These are phyloP conservation scores for Nemotelus pantherinus DNA, from an alignment of 2,888 invertebrate genomes.

Conservation along the genomic window DNA sequence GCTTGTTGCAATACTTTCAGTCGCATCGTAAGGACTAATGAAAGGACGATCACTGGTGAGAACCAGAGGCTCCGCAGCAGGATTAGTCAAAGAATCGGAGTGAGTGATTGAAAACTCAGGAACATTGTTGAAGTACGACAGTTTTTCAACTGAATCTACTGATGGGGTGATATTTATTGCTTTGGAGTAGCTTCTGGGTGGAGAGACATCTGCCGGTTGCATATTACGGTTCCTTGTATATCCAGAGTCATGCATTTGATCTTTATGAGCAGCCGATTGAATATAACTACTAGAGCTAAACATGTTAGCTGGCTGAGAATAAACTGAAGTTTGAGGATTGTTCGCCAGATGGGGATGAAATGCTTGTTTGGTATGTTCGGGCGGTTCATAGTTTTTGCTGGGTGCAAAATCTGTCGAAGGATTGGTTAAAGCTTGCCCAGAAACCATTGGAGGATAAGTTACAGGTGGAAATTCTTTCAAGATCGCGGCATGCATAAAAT, in stretches of 20 bases:
- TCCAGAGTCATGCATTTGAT: no score
- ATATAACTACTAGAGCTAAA: neutral
- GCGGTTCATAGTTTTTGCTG: no score
- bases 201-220: neutral
- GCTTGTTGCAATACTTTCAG: constrained; percentile 39
- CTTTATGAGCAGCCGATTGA: no score
- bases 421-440: no score
- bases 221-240: neutral
- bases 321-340: constrained; percentile 49
- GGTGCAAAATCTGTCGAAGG: constrained; percentile 61
- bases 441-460: constrained; percentile 61
- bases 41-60: constrained; percentile 60
- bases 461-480: constrained; percentile 35
- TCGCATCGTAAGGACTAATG: constrained; percentile 54
- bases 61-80: constrained; percentile 61
- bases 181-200: no score
- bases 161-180: neutral
- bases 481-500: constrained; percentile 47
- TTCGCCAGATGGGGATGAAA: no score
- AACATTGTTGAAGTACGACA: constrained; percentile 62
- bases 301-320: constrained; percentile 63
- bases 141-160: no score
- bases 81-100: constrained; percentile 60
- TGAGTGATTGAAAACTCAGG: constrained; percentile 58
- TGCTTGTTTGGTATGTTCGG: no score